These are phyloP conservation scores for Hirtodrosophila cameraria DNA, from an alignment of 2,888 invertebrate species.

Conservation along the genomic window DNA sequence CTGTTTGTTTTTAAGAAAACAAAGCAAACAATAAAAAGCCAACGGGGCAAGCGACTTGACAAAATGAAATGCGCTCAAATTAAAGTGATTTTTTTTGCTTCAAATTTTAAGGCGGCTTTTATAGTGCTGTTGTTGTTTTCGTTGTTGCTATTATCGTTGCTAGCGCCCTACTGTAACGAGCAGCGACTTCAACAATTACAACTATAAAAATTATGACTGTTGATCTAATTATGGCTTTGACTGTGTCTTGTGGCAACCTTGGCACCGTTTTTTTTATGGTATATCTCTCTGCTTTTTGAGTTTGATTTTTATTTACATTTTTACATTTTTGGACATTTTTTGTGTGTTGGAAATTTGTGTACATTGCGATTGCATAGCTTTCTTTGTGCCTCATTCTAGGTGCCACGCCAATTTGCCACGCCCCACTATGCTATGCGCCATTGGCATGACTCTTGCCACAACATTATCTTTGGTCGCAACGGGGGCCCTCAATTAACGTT, in stretches of 20 bases:
- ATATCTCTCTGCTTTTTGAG: constrained; percentile 2
- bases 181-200: constrained; percentile 46
- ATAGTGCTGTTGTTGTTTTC: constrained; percentile 22
- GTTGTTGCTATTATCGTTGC: constrained; percentile 32
- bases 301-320: constrained; percentile 10
- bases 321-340: constrained; percentile 1
- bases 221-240: constrained; percentile 74
- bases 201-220: constrained; percentile 73
- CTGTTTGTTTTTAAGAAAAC: constrained; percentile 27
- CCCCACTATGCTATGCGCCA: constrained; percentile 15
- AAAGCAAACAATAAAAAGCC: constrained; percentile 36
- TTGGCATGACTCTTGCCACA: constrained; percentile 13
- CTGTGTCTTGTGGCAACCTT: constrained; percentile 65
- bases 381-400: constrained; percentile 35
- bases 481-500: constrained; percentile 32
- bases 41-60: constrained; percentile 62
- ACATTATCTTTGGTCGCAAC: no score
- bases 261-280: constrained; percentile 58
- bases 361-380: constrained; percentile 12
- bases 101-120: constrained; percentile 53
- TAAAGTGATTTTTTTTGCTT: constrained; percentile 56
- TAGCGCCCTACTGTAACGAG: constrained; percentile 54
- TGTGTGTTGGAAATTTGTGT: not conserved
- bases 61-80: constrained; percentile 73
- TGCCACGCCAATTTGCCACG: constrained; percentile 9